A percentile compares a stretch with the other conserved stretches of the same genome.
Evolutionary conservation across 2,797 vertebrate genomes (phyloP).

Genomic region (Notamacropus eugenii): DNA sequence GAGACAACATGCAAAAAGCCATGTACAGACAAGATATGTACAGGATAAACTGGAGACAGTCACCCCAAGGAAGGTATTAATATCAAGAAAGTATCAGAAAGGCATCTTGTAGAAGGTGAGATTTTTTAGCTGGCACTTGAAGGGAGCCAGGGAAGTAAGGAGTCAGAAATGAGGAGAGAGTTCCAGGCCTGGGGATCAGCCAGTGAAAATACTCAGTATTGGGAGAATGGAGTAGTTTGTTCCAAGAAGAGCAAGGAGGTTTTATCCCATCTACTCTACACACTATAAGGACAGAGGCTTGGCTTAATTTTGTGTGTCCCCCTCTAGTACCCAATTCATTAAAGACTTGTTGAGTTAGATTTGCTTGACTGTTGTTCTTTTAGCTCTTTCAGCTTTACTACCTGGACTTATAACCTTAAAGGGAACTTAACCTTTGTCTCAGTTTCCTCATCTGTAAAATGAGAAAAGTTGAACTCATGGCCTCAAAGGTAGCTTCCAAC

Average conservation of each 20-base stretch:
- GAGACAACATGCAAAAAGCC: background rate
- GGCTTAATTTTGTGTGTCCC: too few species aligned
- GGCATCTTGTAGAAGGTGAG: background rate
- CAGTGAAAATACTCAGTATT: background rate
- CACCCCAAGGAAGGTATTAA: background rate
- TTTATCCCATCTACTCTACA: too few species aligned
- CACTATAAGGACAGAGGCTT: too few species aligned
- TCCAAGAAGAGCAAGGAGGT: background rate
- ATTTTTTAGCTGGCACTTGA: background rate
- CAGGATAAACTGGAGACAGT: background rate
- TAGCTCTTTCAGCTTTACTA: background rate
- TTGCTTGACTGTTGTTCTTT: background rate
- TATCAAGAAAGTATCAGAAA: background rate
- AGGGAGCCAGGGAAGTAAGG: background rate
- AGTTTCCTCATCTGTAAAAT: background rate
- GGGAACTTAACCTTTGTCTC: background rate
- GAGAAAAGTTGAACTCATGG: background rate
- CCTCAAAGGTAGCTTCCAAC: background rate
- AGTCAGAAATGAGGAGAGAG: background rate
- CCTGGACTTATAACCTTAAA: background rate
- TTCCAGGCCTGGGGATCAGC: background rate
- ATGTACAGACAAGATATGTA: background rate
- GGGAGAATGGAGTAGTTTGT: background rate
- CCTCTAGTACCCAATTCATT: too few species aligned
- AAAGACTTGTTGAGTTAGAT: background rate